Evolutionary conservation across 2,113 vertebrate genomes (phyloP), one percentile per base, ranked within the genome.

Genomic region (Rhynchomys soricoides): DNA sequence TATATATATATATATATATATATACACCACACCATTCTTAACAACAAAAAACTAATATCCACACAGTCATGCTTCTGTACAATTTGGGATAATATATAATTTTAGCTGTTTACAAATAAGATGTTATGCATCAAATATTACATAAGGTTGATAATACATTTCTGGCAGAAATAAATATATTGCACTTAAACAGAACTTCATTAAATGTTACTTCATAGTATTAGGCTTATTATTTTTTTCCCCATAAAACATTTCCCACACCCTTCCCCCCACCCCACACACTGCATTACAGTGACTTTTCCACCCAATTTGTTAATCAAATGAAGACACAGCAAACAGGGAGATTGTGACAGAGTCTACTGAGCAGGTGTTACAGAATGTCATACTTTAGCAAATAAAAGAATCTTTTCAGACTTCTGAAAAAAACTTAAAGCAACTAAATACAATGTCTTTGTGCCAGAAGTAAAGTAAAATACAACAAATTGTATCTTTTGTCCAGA

Each of bases 81-180:
- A 99, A 85, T 96, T 98, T 98, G 97, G 97, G 97, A 98, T 98
- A 98, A 98, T 98, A 99, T 98, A 98, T 98, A 98, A 99, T 99
- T 99, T 98, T 99, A 99, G 99, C 98, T 98, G 99, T 99, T 99
- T 99, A 99, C 99, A 99, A 99, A 99, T 99, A 99, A 99, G 98
- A 99, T 98, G 99, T 99, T 99, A 99, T 99, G 99, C 98, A 98
- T 99, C 98, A 98, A 99, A 99, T 99, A 98, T 98, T 99, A 99
- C 99, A 99, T 99, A 99, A 98, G 97, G 98, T 99, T 97, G 99
- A 99, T 98, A 98, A 98, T 98, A 99, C 99, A 99, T 99, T 99
- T 99, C 99, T 99, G 99, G 98, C 99, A 98, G 99, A 99, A 99
- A 99, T 99, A 99, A 99, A 99, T 99, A 99, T 99, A 99, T 99